phyloP scores from a whole-genome alignment of 2,888 invertebrate genomes.

The Cryptus viduatorius region DNA sequence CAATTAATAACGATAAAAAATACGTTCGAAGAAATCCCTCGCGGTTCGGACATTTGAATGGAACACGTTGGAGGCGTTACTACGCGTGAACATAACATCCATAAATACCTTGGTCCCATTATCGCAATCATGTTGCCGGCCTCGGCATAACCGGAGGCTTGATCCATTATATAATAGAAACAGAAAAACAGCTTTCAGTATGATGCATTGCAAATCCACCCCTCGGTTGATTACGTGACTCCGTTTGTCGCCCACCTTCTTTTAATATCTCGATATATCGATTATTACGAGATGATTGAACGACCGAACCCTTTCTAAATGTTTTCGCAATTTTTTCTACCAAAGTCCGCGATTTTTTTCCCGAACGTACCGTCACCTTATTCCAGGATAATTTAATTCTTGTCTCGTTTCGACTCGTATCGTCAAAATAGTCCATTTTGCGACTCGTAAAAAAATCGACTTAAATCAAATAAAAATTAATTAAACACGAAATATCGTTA shows the following conservation, averaged over 20 bases:
- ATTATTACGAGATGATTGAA: too few relatives aligned
- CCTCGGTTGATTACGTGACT: constrained; percentile 2
- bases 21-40: background rate
- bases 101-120: constrained; percentile 83
- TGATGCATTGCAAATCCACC: background rate
- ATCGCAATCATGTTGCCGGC: constrained; percentile 81
- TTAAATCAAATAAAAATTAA: too few relatives aligned
- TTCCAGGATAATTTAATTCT: constrained; percentile 70
- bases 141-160: constrained; percentile 81
- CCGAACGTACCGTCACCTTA: constrained; percentile 67
- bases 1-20: constrained; percentile 48
- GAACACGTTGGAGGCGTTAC: background rate
- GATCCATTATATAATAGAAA: constrained; percentile 63
- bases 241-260: constrained; percentile 64
- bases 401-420: constrained; percentile 11
- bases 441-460: too few relatives aligned
- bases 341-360: constrained; percentile 29
- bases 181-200: background rate
- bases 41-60: background rate
- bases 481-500: too few relatives aligned
- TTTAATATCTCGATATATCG: constrained; percentile 64
- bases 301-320: constrained; percentile 19
- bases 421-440: constrained; percentile 22
- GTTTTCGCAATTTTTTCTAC: constrained; percentile 28
- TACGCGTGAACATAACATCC: background rate